Conservation (phyloP, 2,797 vertebrate species). For the Rhinella marina region DNA sequence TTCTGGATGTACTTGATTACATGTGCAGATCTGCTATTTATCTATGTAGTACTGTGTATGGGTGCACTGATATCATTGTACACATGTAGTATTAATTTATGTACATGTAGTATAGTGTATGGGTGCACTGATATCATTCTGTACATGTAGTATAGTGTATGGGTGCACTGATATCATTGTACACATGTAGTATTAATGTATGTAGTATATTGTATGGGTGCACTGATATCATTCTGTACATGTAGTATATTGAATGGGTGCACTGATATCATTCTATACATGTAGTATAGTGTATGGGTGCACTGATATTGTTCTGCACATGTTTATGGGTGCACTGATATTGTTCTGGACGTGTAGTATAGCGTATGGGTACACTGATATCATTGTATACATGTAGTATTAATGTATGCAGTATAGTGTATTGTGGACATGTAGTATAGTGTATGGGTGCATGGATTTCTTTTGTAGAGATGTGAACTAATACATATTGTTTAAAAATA, state of each 20-base stretch:
- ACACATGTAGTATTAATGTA: neutral
- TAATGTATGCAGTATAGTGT: neutral
- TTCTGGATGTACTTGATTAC: no score
- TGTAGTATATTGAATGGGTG: neutral
- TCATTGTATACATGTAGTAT: neutral
- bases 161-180: neutral
- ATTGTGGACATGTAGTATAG: neutral
- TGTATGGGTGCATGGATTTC: neutral
- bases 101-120: no score
- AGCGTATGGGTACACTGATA: neutral
- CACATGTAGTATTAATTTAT: no score
- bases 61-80: no score
- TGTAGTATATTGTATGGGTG: neutral
- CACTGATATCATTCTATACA: neutral
- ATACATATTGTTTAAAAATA: neutral
- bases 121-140: neutral
- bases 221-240: neutral
- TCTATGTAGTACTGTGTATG: no score
- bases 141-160: neutral
- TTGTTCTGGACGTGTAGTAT: neutral
- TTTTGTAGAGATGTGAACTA: neutral
- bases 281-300: neutral
- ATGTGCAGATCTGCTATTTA: no score
- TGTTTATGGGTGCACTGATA: neutral
- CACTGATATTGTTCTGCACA: neutral